These are phyloP conservation scores for Lutjanus argentimaculatus DNA, from an alignment of 2,797 vertebrate genomes.

Conservation along the genomic window DNA sequence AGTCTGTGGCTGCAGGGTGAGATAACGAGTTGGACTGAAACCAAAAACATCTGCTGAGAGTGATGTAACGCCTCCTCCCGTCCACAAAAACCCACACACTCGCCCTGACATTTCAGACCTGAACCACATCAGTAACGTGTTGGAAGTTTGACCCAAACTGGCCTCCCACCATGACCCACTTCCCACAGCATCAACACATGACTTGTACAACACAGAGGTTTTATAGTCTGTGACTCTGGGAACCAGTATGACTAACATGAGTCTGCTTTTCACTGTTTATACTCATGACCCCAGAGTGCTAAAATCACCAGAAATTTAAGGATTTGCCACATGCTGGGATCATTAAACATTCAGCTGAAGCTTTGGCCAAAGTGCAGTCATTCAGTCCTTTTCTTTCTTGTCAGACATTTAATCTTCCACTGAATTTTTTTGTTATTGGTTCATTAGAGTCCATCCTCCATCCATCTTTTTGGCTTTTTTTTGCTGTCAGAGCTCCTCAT, in stretches of 20 bases:
- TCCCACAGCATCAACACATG: not conserved
- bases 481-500: not conserved
- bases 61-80: not conserved
- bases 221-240: constrained; percentile 15
- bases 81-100: constrained; percentile 5
- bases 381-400: not conserved
- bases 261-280: not conserved
- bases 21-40: constrained; percentile 2
- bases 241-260: not conserved
- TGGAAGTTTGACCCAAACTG: not conserved
- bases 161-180: constrained; percentile 21
- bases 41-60: constrained; percentile 25
- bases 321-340: not conserved
- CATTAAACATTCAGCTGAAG: not conserved
- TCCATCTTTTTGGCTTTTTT: not conserved
- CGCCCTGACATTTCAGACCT: constrained; percentile 8
- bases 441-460: not conserved
- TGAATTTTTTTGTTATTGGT: not conserved
- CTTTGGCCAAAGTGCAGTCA: not conserved
- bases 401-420: not conserved
- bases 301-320: not conserved
- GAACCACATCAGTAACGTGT: constrained; percentile 3
- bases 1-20: constrained; percentile 13
- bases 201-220: not conserved
- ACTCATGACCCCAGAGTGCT: not conserved